Base-by-base conservation (phyloP, 92 coral and sea anemone species). In the Epizoanthus stellaris region DNA sequence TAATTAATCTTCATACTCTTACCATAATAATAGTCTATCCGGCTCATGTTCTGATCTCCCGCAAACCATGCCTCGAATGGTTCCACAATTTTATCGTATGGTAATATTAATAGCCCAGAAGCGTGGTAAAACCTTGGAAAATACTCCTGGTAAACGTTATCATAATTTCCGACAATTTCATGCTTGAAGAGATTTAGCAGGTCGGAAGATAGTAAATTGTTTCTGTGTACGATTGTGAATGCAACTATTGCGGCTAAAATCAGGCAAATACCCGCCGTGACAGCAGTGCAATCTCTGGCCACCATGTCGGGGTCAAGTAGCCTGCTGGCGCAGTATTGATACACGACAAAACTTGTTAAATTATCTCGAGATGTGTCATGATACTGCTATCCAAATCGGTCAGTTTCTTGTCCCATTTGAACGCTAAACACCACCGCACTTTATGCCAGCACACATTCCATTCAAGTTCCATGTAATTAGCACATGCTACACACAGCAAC, bases 21-120 rank as follows among this genome's bases (percentile, higher is more conserved):
- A 96, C 99, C 99, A 79, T 96, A 77, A 70, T 96, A 96, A 86
- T 96, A 96, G 71, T 96, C 99, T 6, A 94, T 96, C 77, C 99
- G 77, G 80, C 99, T 96, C 98, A 89, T 94, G 77, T 94, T 89
- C 25, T 85, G 25, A 39, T 94, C 96, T 40, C 99, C 99, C 0
- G 99, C 99, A 74, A 91, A 96, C 99, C 99, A 96, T 25, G 95
- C 97, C 84, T 96, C 99, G 39, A 96, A 96, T 17, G 99, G 99
- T 69, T 96, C 99, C 25, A 87, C 94, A 54, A 96, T 96, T 57
- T 88, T 93, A 70, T 96, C 99, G 81, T 85, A 96, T 5, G 99
- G 99, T 61, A 96, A 86, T 15, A 91, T 87, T 0, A 96, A 83
- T 14, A 94, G 59, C n/a, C 99, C 99, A 14, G 98, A 87, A 1